phyloP scores from a whole-genome alignment of 2,113 vertebrate genomes.

The Trichechus manatus region DNA sequence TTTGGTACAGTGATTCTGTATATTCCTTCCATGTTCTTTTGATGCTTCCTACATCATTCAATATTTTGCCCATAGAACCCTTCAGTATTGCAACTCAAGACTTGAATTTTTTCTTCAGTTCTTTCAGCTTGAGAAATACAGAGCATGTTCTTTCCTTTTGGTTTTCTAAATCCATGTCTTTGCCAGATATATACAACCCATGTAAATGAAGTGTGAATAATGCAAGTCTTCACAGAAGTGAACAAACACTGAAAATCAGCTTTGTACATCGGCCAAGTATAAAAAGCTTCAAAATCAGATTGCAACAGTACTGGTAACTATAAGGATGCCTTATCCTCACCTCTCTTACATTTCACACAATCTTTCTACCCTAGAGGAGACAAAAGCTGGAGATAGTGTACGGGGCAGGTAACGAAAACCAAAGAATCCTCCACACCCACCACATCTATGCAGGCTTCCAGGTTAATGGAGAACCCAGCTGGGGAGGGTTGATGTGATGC shows the following conservation, averaged over 20 bases:
- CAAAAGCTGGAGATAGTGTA: neutral
- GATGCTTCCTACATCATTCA: too few relatives aligned
- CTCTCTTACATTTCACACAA: neutral
- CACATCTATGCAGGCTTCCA: neutral
- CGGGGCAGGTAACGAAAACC: too few relatives aligned
- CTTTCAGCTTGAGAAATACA: too few relatives aligned
- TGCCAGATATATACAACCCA: neutral
- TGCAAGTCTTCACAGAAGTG: neutral
- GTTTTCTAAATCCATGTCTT: neutral
- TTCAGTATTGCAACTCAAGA: too few relatives aligned
- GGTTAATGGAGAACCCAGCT: neutral
- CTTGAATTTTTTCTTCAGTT: too few relatives aligned
- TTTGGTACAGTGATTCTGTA: too few relatives aligned
- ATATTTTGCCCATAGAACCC: too few relatives aligned
- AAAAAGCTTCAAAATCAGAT: neutral
- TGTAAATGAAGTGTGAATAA: neutral
- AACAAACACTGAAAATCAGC: neutral
- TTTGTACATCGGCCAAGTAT: neutral
- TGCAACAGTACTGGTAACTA: neutral
- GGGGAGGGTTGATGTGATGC: neutral
- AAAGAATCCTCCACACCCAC: neutral
- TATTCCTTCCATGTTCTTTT: too few relatives aligned
- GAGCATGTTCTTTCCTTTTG: too few relatives aligned
- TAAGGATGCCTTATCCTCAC: neutral
- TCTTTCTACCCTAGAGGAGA: neutral